Percentiles rank a stretch among this genome's conserved stretches.
phyloP scores from a whole-genome alignment of 1,140 invertebrate species.

The Littorina saxatilis region DNA sequence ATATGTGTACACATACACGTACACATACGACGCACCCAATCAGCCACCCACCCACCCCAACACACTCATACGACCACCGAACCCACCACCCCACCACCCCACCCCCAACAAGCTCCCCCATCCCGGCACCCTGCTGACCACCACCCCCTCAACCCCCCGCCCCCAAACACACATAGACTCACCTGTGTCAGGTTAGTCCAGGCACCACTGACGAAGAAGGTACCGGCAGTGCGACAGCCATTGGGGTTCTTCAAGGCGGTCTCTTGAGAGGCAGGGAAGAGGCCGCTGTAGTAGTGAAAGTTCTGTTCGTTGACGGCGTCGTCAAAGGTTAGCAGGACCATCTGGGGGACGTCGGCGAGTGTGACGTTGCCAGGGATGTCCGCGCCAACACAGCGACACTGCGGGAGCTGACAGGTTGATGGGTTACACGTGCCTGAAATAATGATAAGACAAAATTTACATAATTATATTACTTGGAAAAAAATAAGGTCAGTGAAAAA shows the following conservation, averaged over 20 bases:
- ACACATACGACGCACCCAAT: neutral
- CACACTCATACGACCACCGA: too few species aligned
- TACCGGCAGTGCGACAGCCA: conserved; percentile 92
- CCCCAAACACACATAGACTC: neutral
- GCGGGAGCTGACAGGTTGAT: conserved; percentile 43
- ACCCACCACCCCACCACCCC: too few species aligned
- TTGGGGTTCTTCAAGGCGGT: conserved; percentile 83
- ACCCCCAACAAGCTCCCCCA: too few species aligned
- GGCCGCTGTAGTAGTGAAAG: conserved; percentile 81
- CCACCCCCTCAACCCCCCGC: too few species aligned
- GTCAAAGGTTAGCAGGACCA: too few species aligned
- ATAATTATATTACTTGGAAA: neutral
- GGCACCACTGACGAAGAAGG: conserved; percentile 94
- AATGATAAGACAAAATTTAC: neutral
- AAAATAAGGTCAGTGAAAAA: neutral
- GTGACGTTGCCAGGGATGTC: conserved; percentile 84
- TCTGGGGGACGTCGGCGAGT: conserved; percentile 82
- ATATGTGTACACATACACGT: neutral
- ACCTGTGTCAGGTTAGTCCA: neutral
- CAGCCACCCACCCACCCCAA: too few species aligned
- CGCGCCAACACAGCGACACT: conserved; percentile 48
- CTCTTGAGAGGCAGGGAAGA: conserved; percentile 33
- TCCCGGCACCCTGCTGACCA: too few species aligned
- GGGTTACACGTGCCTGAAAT: neutral
- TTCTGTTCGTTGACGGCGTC: conserved; percentile 98